Base-by-base conservation (phyloP, 2,113 vertebrate species). In the Pseudopodoces humilis region DNA sequence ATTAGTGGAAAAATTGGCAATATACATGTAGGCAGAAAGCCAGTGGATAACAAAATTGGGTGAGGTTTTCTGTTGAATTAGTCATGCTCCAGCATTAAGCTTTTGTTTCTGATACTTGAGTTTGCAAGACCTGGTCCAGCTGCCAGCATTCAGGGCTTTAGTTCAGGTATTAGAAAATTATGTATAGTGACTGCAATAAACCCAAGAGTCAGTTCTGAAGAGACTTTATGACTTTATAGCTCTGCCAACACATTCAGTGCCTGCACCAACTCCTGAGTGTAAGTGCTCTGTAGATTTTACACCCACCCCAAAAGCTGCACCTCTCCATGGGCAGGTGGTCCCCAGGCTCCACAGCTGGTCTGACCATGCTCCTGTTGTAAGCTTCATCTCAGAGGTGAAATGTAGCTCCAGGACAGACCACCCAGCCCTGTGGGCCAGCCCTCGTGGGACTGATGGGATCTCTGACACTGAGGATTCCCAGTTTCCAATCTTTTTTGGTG, bases 1-100 rank as follows among this genome's bases (percentile, higher is more conserved):
- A 92, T 91, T 91, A 89, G 58, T 71, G 64, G 85, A 58, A 96
- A 91, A 50, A n/a, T 19, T 56, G 76, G 58, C 68, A 78, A 30
- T 44, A 74, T 28, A n/a, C 55, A 46, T 13, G 46, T 24, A 41
- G 81, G 72, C 91, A 90, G 33, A 68, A 93, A 67, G 82, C 43
- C 85, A 81, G 30, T 23, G 63, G 67, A 62, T 85, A 59, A 65
- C 50, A 56, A 69, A 87, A 59, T 15, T 58, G 69, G 55, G 55
- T 59, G 55, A 86, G 10, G 22, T 20, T 88, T 88, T 86, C 37
- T 63, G 35, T 55, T 47, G 27, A 72, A 83, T 69, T 43, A 79
- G 13, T 55, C 35, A 74, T 6, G 10, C 17, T 77, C 39, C 44
- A 62, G 10, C 5, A 3, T 86, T 90, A 62, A 50, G 21, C 35